These are phyloP conservation scores for Cassiopea andromeda DNA, from an alignment of 30 jellyfish, hydroid and myxozoan species.

Conservation along the genomic window DNA sequence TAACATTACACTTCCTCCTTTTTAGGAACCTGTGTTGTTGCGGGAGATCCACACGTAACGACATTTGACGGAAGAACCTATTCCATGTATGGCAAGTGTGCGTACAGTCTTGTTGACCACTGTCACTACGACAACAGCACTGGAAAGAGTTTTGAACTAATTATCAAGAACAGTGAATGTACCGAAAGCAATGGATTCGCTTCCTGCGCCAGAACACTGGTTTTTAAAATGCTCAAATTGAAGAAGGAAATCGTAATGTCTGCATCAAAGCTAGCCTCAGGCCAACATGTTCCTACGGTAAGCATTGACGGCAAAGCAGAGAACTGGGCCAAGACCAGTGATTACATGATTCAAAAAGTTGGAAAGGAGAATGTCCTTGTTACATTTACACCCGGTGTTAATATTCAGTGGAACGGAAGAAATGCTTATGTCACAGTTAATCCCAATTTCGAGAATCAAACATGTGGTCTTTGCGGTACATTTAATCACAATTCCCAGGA, in stretches of 20 bases:
- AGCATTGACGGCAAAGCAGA: conserved; percentile 80
- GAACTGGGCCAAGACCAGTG: conserved; percentile 55
- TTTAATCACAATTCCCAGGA: conserved; percentile 84
- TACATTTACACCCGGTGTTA: conserved; percentile 53
- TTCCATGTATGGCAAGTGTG: conserved; percentile 95
- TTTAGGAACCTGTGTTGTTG: conserved; percentile 90
- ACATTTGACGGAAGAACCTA: conserved; percentile 96
- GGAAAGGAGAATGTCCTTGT: conserved; percentile 86
- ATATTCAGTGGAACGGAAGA: conserved; percentile 89
- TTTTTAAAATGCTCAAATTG: conserved; percentile 73
- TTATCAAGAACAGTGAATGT: conserved; percentile 83
- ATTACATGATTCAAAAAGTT: conserved; percentile 71
- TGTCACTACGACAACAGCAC: conserved; percentile 83
- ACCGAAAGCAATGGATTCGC: conserved; percentile 66
- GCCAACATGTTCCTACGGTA: conserved; percentile 74
- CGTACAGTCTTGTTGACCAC: conserved; percentile 92
- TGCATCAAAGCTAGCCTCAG: conserved; percentile 26
- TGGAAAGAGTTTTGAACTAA: conserved; percentile 80
- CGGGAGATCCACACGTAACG: conserved; percentile 95
- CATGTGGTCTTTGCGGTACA: conserved; percentile 99
- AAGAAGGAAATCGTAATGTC: conserved; percentile 68
- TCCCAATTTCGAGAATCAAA: conserved; percentile 79
- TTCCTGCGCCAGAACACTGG: conserved; percentile 85
- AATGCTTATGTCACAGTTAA: conserved; percentile 90
- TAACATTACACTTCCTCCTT: background rate